Base-by-base conservation (phyloP, 2,797 vertebrate genomes). In the Tokudaia muenninki region DNA sequence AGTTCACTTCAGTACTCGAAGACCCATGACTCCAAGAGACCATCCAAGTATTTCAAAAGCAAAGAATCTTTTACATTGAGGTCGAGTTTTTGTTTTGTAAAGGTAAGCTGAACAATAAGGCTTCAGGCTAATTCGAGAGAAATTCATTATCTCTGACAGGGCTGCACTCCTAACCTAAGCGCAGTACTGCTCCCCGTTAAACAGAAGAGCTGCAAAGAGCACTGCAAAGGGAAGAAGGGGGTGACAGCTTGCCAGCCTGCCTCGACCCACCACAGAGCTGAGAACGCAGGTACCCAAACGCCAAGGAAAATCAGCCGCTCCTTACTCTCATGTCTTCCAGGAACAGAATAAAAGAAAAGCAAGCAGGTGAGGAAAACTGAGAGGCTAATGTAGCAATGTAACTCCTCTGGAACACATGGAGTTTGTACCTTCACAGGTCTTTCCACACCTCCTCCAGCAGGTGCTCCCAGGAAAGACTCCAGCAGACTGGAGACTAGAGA, bases 91-190 rank as follows among this genome's bases (percentile, higher is more conserved):
- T 63, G 41, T 31, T 92, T 67, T 67, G n/a, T 82, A 50, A 94
- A 91, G 89, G 34, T 82, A 90, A 80, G 86, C 24, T 50, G 50
- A 96, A 89, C 1, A 31, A 93, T 80, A 92, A 95, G 78, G 22
- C 57, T 34, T 82, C 47, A 4, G 44, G 52, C 11, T 77, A 41
- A 80, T 77, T 72, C 22, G 26, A 83, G 47, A 94, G 61, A 78
- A 14, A 95, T 21, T 65, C 80, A 96, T 47, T 81, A 80, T 84
- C n/a, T 90, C 86, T 93, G 59, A 86, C 67, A 37, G 78, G 86
- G 65, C 29, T 80, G 94, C 95, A 94, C 81, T 94, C 57, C 72
- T 47, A 92, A 95, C 90, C 63, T 84, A 96, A 94, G 94, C 41
- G 22, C 44, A 88, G 34, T n/a, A 92, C 86, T 96, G 92, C 50